These are phyloP conservation scores for Condylura cristata DNA, from an alignment of 2,113 vertebrate species.

Conservation along the genomic window DNA sequence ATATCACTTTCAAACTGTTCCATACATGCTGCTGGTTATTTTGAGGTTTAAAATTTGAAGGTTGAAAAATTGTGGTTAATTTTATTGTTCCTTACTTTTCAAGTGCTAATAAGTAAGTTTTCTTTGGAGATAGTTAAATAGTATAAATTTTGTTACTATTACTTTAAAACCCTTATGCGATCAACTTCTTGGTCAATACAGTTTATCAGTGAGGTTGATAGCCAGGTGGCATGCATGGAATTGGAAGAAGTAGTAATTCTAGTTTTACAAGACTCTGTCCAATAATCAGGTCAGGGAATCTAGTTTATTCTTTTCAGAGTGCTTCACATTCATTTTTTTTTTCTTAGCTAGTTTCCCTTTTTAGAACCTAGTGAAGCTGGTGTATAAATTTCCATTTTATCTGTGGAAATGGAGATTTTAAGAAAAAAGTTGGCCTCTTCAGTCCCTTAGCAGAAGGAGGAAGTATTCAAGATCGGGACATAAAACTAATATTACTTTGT, in stretches of 20 bases:
- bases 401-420: constrained; percentile 31
- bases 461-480: neutral
- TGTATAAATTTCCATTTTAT: constrained; percentile 53
- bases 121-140: neutral
- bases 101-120: neutral
- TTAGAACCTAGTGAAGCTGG: constrained; percentile 62
- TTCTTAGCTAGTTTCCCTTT: constrained; percentile 59
- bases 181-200: neutral
- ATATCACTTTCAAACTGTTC: constrained; percentile 11
- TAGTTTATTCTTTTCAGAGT: constrained; percentile 66
- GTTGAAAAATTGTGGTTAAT: constrained; percentile 30
- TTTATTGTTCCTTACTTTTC: neutral
- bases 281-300: constrained; percentile 75
- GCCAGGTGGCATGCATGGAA: constrained; percentile 64
- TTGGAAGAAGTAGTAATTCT: constrained; percentile 74
- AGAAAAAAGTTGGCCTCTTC: neutral
- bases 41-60: neutral
- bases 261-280: constrained; percentile 70
- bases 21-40: neutral
- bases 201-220: constrained; percentile 59
- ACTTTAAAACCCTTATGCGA: constrained; percentile 50
- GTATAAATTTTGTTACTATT: constrained; percentile 14
- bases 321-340: constrained; percentile 62
- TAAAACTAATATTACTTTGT: neutral
- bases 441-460: neutral